Evolutionary conservation across 2,888 invertebrate genomes (phyloP), one percentile per base, ranked within the genome.

Genomic region (Polymixis lichenea): DNA sequence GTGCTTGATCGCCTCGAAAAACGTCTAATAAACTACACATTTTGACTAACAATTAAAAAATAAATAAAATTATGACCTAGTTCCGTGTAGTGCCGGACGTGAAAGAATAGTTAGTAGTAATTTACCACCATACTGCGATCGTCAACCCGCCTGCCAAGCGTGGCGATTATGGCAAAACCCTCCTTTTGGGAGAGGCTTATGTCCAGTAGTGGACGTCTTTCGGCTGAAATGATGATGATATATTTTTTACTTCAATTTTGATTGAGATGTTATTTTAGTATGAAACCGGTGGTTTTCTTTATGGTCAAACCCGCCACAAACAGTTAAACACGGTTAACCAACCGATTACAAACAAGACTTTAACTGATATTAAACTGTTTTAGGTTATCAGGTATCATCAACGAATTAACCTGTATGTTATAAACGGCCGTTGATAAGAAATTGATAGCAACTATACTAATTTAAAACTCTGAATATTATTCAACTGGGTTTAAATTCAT

Each of bases 381-480:
- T 17, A 66, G 76, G 82, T 78, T 82, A 82, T 82, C 75, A 22
- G 49, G 0, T 46, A 61, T 25, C n/a, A 53, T 58, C 17, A 62
- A 43, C 55, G 43, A 55, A 82, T 75, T 67, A 78, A 82, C 82
- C 32, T 49, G 78, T 49, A 1, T 38, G 22, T 46, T 56, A 5
- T 51, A 22, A 49, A 72, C 32, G 46, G 15, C n/a, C 7, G 22
- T 4, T 43, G 82, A 82, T 82, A 82, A 82, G 22, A 22, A 13
- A 1, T 49, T 15, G 28, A 25, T 43, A 80, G 6, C 25, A 25
- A 32, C 0, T 66, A 49, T 51, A 53, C 43, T 46, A 22, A 38
- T 65, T 32, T 38, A 43, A 28, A 58, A 79, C 4, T 53, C n/a
- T 19, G 51, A 60, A 75, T 74, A 43, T n/a, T 60, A 51, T 49